phyloP scores from a whole-genome alignment of 1,140 invertebrate species.

The Bombus sylvicola region DNA sequence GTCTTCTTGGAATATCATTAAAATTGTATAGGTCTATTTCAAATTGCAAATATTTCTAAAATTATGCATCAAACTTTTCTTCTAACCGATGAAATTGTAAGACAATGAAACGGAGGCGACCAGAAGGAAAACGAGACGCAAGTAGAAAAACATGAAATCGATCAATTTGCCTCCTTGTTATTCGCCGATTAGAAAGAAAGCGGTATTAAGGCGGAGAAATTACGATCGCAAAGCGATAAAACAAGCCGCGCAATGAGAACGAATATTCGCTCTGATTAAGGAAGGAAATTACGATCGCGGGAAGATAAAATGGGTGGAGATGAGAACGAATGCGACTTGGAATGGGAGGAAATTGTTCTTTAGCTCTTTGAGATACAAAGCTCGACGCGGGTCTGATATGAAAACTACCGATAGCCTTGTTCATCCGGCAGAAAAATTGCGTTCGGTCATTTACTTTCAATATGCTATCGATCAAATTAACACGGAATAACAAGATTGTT shows the following conservation, averaged over 20 bases:
- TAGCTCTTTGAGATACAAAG: background rate
- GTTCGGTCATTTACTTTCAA: background rate
- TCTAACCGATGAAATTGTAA: too few species aligned
- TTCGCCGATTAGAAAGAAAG: slow-evolving; percentile 30
- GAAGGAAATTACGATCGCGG: slow-evolving; percentile 42
- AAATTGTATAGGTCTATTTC: too few species aligned
- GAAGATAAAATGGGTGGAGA: slow-evolving; percentile 20
- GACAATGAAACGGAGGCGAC: too few species aligned
- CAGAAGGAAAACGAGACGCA: too few species aligned
- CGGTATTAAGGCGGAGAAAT: background rate
- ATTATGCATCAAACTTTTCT: too few species aligned
- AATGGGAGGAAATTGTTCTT: slow-evolving; percentile 34
- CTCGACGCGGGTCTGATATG: too few species aligned
- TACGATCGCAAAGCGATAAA: slow-evolving; percentile 15
- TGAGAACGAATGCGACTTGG: slow-evolving; percentile 15
- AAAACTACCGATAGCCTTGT: background rate
- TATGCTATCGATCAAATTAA: slow-evolving; percentile 11
- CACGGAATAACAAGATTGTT: background rate
- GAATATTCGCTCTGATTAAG: slow-evolving; percentile 48
- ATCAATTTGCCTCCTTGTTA: slow-evolving; percentile 11
- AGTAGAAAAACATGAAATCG: background rate
- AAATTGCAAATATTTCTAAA: too few species aligned
- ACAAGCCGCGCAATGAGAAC: slow-evolving; percentile 10
- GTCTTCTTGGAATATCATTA: too few species aligned
- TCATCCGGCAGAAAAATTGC: background rate